Base-by-base conservation (phyloP, 2,797 vertebrate genomes). In the Poeciliopsis gracilis region DNA sequence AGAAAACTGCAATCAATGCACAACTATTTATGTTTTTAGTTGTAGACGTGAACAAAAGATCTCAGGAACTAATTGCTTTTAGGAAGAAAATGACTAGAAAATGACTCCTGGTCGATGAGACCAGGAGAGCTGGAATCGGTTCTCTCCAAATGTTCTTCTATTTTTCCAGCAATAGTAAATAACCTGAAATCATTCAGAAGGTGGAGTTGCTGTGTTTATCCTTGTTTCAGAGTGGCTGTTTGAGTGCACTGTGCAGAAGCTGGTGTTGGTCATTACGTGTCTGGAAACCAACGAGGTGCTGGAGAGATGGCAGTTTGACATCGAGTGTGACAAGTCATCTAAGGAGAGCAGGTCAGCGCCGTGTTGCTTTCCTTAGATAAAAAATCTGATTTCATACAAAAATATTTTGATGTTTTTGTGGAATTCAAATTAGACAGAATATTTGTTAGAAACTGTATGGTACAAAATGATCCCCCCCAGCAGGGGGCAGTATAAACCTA, bases 251-350 rank as follows among this genome's bases (percentile, higher is more conserved):
- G 98, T 99, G 81, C 97, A 99, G 93, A 97, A 98, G 82, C 94
- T 99, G 91, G 98, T 99, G 83, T 91, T 99, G 81, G 97, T 98
- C 49, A 97, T 99, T 92, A 97, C 97, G 0, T 97, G 97, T 57
- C 95, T 97, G 70, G 96, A 99, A 73, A 97, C 93, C 82, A 95
- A 93, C 0, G 97, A 98, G 87, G 97, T 98, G 73, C 95, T 99
- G 90, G 98, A 99, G 93, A 95, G 98, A 55, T 99, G 98, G 98
- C 98, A 99, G 86, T 99, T 99, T 78, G 98, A 99, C 85, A 97
- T 99, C 1, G 96, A 99, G 86, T 98, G 97, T 76, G 98, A 99
- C 91, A 99, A 98, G 92, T 94, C 95, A 0, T 96, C 95, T 0
- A 97, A 97, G 82, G 96, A 97, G 45, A 96, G 95, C 90, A 96